phyloP scores from a whole-genome alignment of 2,888 invertebrate species.

The Orchesellides sinensis region DNA sequence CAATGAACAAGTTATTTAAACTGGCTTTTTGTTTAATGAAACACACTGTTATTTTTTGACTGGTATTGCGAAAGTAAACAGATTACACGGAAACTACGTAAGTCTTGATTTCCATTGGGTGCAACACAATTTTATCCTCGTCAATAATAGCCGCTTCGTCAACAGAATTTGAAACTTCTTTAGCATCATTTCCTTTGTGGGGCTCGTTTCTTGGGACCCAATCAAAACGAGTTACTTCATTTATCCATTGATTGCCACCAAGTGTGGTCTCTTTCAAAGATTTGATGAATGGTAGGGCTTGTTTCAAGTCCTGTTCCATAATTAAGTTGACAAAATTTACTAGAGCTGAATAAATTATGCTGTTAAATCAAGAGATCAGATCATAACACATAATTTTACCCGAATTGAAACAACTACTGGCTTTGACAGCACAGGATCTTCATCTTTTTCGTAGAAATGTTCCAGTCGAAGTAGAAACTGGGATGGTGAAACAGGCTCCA shows the following conservation, averaged over 20 bases:
- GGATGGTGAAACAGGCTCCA: slow-evolving; percentile 83
- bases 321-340: not conserved
- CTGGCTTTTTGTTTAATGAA: not conserved
- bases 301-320: slow-evolving; percentile 79
- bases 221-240: slow-evolving; percentile 79
- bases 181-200: not conserved
- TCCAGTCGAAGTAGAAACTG: slow-evolving; percentile 86
- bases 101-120: slow-evolving; percentile 86
- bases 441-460: slow-evolving; percentile 84
- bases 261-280: slow-evolving; percentile 83
- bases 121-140: slow-evolving; percentile 77
- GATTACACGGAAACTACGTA: slow-evolving; percentile 79
- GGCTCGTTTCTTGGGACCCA: slow-evolving; percentile 78
- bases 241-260: slow-evolving; percentile 83
- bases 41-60: not conserved
- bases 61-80: not conserved
- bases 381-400: slow-evolving; percentile 76
- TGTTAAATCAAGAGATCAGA: slow-evolving; percentile 38
- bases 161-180: not conserved
- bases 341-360: not conserved
- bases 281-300: slow-evolving; percentile 79
- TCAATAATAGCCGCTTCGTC: not conserved
- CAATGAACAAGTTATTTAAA: not conserved
- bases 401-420: slow-evolving; percentile 81
- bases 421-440: slow-evolving; percentile 80